These are phyloP conservation scores for Drosophila formosana DNA, from an alignment of 2,888 invertebrate species.

Conservation along the genomic window DNA sequence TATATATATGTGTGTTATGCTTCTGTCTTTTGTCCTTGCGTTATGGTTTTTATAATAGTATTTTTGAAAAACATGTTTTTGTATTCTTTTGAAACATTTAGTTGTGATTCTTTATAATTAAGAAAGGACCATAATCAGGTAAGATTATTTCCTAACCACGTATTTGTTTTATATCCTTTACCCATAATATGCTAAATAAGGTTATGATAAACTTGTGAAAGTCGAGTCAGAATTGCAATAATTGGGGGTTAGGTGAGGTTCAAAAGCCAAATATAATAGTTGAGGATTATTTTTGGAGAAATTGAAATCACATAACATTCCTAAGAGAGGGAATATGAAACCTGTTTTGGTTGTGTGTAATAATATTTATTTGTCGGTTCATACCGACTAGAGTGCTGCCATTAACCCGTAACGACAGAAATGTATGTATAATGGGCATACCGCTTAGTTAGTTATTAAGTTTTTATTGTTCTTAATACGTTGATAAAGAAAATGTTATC, in stretches of 20 bases:
- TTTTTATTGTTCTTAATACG: neutral
- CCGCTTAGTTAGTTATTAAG: neutral
- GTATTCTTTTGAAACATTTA: conserved; percentile 10
- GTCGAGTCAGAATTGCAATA: neutral
- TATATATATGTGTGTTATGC: conserved; percentile 22
- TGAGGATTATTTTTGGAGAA: neutral
- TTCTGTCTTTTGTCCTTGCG: conserved; percentile 54
- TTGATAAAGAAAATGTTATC: neutral
- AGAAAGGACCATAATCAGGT: conserved; percentile 40
- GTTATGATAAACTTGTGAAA: conserved; percentile 18
- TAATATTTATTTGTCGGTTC: neutral
- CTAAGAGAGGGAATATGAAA: neutral
- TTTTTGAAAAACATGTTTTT: conserved; percentile 2
- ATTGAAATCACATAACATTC: neutral
- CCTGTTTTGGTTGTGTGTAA: neutral
- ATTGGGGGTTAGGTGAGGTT: neutral
- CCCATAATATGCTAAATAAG: conserved; percentile 4
- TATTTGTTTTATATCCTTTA: conserved; percentile 3
- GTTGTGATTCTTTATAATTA: conserved; percentile 22
- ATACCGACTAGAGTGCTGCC: neutral
- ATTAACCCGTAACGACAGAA: neutral
- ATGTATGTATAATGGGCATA: too few relatives aligned
- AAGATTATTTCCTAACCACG: conserved; percentile 31
- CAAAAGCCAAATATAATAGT: neutral
- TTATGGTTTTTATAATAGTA: conserved; percentile 26